phyloP scores from a whole-genome alignment of 2,113 vertebrate genomes.

The Gadus macrocephalus region DNA sequence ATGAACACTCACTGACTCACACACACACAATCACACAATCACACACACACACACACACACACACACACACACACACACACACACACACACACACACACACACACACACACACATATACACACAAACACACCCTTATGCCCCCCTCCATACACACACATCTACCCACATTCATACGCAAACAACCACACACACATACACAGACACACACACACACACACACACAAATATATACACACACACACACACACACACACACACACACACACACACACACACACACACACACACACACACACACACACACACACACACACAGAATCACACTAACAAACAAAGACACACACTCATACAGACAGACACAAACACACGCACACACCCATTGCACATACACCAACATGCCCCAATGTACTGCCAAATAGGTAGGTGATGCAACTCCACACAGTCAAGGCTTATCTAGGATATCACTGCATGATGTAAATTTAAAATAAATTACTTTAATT shows the following conservation, averaged over 20 bases:
- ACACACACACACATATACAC: too few species aligned
- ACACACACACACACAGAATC: not conserved
- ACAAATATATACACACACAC: slow-evolving; percentile 10
- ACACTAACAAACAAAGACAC: slow-evolving; percentile 8
- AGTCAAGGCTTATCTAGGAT: too few species aligned
- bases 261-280: slow-evolving; percentile 10
- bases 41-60: not conserved
- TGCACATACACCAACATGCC: not conserved
- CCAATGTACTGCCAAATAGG: too few species aligned
- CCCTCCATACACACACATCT: too few species aligned
- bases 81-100: not conserved
- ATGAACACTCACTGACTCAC: slow-evolving; percentile 7
- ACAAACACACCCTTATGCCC: too few species aligned
- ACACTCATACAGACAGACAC: not conserved
- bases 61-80: too few species aligned
- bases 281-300: slow-evolving; percentile 7
- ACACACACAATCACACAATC: not conserved
- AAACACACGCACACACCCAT: slow-evolving; percentile 15
- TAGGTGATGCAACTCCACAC: too few species aligned
- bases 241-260: slow-evolving; percentile 11
- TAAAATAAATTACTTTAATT: too few species aligned
- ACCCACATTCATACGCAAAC: slow-evolving; percentile 8
- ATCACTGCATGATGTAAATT: too few species aligned
- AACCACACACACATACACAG: slow-evolving; percentile 11
- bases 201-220: slow-evolving; percentile 10